A percentile compares a stretch with the other conserved stretches of the same genome.
Conservation (phyloP, 2,113 vertebrate species). For the Anarrhichthys ocellatus region DNA sequence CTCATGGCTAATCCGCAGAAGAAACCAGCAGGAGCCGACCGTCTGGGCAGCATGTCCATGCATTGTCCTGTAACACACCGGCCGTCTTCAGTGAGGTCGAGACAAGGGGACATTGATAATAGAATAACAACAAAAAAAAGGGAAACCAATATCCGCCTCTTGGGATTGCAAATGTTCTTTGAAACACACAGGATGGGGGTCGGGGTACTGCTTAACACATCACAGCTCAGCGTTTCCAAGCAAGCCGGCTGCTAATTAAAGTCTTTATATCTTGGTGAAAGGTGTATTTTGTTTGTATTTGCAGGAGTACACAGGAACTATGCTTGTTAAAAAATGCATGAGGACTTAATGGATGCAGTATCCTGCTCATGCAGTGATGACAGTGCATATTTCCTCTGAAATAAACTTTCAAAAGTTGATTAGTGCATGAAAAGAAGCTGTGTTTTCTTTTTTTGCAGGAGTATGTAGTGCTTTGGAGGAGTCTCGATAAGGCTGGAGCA, state of each 20-base stretch:
- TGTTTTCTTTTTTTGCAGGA: slow-evolving; percentile 32
- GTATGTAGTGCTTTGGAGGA: slow-evolving; percentile 1
- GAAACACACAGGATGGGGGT: slow-evolving; percentile 34
- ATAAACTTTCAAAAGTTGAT: slow-evolving; percentile 58
- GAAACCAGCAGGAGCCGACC: slow-evolving; percentile 45
- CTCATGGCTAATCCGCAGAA: slow-evolving; percentile 57
- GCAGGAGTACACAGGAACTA: slow-evolving; percentile 44
- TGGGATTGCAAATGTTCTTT: slow-evolving; percentile 48
- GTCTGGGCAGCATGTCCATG: slow-evolving; percentile 38
- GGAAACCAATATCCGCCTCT: slow-evolving; percentile 44
- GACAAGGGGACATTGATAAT: slow-evolving; percentile 44
- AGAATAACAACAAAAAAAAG: slow-evolving; percentile 50
- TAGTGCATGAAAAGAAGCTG: slow-evolving; percentile 15
- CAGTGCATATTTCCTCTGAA: slow-evolving; percentile 52
- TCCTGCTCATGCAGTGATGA: slow-evolving; percentile 46
- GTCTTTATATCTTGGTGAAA: slow-evolving; percentile 53
- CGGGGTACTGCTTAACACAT: slow-evolving; percentile 42
- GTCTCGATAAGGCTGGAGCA: slow-evolving; percentile 28
- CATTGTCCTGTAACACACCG: slow-evolving; percentile 44
- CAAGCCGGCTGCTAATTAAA: slow-evolving; percentile 40
- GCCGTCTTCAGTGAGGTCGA: slow-evolving; percentile 30
- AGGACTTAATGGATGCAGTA: slow-evolving; percentile 53
- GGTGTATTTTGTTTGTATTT: slow-evolving; percentile 54
- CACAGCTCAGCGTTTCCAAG: slow-evolving; percentile 39
- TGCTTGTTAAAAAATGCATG: slow-evolving; percentile 65